Evolutionary conservation across 2,113 vertebrate species (phyloP).

Genomic region (Otis tarda): DNA sequence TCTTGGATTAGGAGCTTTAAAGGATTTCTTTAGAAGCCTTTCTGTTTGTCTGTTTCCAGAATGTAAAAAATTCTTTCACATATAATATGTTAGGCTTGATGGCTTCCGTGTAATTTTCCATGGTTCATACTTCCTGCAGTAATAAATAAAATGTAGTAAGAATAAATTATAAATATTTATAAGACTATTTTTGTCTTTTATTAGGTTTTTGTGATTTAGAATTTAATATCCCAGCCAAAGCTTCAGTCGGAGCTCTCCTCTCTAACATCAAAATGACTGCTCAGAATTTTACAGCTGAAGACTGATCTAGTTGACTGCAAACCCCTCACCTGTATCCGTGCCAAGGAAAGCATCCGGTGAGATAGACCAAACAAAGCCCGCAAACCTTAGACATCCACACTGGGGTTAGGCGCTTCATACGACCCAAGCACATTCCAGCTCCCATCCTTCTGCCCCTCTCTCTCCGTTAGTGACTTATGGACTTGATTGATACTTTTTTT

Average conservation of each 20-base stretch:
- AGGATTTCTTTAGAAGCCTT: slow-evolving; percentile 56
- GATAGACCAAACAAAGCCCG: slow-evolving; percentile 7
- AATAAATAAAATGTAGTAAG: slow-evolving; percentile 60
- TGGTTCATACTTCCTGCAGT: slow-evolving; percentile 20
- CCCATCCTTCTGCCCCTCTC: not conserved
- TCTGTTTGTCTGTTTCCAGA: slow-evolving; percentile 59
- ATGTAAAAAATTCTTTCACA: not conserved
- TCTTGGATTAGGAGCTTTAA: slow-evolving; percentile 47
- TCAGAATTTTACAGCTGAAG: not conserved
- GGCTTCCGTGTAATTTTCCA: slow-evolving; percentile 43
- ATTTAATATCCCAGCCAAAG: slow-evolving; percentile 42
- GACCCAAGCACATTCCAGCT: not conserved
- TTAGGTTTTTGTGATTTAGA: slow-evolving; percentile 42
- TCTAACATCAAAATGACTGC: not conserved
- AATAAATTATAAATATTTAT: slow-evolving; percentile 67
- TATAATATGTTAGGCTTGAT: slow-evolving; percentile 2
- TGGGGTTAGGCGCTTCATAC: not conserved
- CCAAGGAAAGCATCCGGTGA: slow-evolving; percentile 59
- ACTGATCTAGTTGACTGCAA: not conserved
- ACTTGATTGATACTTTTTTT: not conserved
- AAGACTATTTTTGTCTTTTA: slow-evolving; percentile 54
- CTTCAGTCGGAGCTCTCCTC: not conserved
- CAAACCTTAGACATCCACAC: not conserved
- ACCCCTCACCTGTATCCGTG: not conserved
- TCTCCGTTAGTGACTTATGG: not conserved